Base-by-base conservation (phyloP, 2,113 vertebrate species). In the Ivindomyrus marchei region DNA sequence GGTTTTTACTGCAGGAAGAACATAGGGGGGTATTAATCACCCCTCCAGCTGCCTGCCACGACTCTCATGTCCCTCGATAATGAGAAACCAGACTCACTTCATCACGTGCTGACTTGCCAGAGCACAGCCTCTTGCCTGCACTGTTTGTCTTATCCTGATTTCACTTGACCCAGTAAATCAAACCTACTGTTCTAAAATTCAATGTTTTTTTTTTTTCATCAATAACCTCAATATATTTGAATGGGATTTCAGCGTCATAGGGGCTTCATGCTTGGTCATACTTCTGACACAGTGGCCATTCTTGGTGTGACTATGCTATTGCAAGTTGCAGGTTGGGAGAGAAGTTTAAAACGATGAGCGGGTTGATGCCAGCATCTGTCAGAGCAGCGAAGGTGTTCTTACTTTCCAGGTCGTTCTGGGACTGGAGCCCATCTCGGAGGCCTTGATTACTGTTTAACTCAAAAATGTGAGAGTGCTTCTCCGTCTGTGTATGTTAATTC, bases 1-100 rank as follows among this genome's bases (percentile, higher is more conserved):
- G 74, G 47, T 50, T 42, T 85, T 50, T 70, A 58, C 21, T 53
- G 70, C 80, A 88, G 88, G 83, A 45, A 90, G 42, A 90, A 56
- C 50, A 88, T 21, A 74, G 77, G 19, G 27, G 8, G 42, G 85
- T 53, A 70, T 74, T 90, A 83, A 89, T 92, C 87, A 88, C 31
- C 45, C 21, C 13, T 88, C 49, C 62, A 91, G 42, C 27, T 17
- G n/a, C 24, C 49, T 70, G 39, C 83, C 49, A 87, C 4, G 9
- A 58, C 62, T 17, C 85, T 58, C 11, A 49, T 62, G 39, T 86
- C 85, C 85, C 84, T 52, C 42, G 53, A 58, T 62, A 42, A 49
- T 89, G 9, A 91, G 77, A 53, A 74, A 84, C 89, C 86, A 39
- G 24, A 45, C 58, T 46, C 66, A 45, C 49, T 91, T 88, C 86